These are phyloP conservation scores for Laupala kohalensis DNA, from an alignment of 1,140 invertebrate genomes.

Conservation along the genomic window DNA sequence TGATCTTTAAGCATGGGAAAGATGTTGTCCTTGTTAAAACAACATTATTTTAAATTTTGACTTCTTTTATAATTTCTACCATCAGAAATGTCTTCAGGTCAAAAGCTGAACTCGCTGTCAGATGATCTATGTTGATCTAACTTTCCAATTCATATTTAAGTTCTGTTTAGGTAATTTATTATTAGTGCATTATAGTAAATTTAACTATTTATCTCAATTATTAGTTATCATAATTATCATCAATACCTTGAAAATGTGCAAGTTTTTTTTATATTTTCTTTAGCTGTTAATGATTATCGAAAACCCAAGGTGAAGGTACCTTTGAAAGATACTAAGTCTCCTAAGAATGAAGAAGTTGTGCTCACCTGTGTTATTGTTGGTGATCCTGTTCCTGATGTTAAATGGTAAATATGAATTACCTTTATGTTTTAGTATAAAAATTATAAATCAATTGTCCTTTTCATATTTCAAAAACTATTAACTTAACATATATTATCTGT, in stretches of 20 bases:
- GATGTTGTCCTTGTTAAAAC: no score
- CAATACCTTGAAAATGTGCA: not conserved
- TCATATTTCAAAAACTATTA: no score
- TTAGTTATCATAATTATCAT: not conserved
- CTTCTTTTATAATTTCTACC: no score
- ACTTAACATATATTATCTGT: no score
- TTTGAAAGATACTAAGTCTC: constrained; percentile 49
- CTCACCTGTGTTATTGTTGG: constrained; percentile 65
- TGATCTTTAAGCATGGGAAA: no score
- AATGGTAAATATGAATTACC: constrained; percentile 31
- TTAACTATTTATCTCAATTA: not conserved
- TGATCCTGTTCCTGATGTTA: constrained; percentile 53
- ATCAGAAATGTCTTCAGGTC: no score
- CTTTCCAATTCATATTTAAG: no score
- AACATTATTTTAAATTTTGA: no score
- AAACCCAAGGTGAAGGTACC: constrained; percentile 59
- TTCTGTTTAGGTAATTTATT: no score
- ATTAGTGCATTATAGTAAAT: not conserved
- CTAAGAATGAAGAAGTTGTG: constrained; percentile 54
- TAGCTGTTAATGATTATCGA: constrained; percentile 56
- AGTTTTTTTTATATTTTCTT: constrained; percentile 6
- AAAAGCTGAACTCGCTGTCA: no score
- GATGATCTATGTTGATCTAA: no score
- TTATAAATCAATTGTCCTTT: no score
- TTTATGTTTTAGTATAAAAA: not conserved